These are phyloP conservation scores for Galerucella nymphaeae DNA, from an alignment of 2,888 invertebrate species.

Conservation along the genomic window DNA sequence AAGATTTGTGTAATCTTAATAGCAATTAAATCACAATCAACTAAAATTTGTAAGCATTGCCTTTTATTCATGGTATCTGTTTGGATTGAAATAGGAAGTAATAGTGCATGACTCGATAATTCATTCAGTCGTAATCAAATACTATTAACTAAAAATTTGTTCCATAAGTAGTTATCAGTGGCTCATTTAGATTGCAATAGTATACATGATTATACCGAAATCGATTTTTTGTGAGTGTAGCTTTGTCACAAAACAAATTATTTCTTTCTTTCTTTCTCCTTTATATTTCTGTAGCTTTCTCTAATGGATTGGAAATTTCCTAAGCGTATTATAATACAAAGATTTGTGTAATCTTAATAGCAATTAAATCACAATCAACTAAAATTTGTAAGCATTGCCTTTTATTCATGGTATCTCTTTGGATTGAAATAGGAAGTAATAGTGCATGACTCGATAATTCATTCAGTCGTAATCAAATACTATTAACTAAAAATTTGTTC, in stretches of 20 bases:
- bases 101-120: background rate
- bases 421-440: background rate
- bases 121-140: background rate
- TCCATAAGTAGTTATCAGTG: background rate
- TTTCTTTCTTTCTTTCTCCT: too few species aligned
- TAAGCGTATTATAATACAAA: too few species aligned
- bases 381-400: background rate
- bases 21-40: too few species aligned
- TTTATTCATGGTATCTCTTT: background rate
- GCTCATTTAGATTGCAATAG: background rate
- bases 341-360: too few species aligned
- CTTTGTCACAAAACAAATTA: too few species aligned
- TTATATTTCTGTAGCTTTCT: too few species aligned
- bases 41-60: too few species aligned
- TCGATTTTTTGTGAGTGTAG: too few species aligned
- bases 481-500: background rate
- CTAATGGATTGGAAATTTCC: too few species aligned
- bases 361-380: too few species aligned
- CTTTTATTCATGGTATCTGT: background rate
- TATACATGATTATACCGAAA: background rate
- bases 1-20: too few species aligned
- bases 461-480: background rate
- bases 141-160: background rate
- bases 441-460: background rate
- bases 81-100: background rate